Evolutionary conservation across 2,888 invertebrate species (phyloP).

Genomic region (Conchocele bisecta): DNA sequence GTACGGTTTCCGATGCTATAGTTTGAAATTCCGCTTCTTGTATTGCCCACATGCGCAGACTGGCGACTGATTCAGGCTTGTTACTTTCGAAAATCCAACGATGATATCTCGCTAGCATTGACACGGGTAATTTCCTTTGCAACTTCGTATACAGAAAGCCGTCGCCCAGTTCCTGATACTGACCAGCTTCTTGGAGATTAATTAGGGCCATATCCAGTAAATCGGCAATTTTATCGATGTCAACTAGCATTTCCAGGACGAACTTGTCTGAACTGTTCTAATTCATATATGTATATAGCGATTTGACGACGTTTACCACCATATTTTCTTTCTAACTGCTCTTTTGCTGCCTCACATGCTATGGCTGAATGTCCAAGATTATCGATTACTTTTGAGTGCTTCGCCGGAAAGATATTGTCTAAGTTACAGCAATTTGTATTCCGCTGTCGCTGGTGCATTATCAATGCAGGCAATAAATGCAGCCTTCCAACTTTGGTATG

Average conservation of each 20-base stretch:
- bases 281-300: conserved; percentile 6
- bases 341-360: conserved; percentile 2
- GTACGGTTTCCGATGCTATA: conserved; percentile 14
- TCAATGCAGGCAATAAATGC: conserved; percentile 38
- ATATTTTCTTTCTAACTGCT: not conserved
- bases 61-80: conserved; percentile 11
- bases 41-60: conserved; percentile 8
- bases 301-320: not conserved
- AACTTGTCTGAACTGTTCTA: not conserved
- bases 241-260: not conserved
- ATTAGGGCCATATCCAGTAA: conserved; percentile 31
- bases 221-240: conserved; percentile 28
- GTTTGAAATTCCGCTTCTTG: conserved; percentile 33
- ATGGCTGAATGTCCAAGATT: not conserved
- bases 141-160: conserved; percentile 20
- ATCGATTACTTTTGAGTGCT: conserved; percentile 14
- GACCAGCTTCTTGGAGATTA: conserved; percentile 19
- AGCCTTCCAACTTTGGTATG: conserved; percentile 38
- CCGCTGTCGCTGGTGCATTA: conserved; percentile 38
- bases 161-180: conserved; percentile 2
- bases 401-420: conserved; percentile 49
- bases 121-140: conserved; percentile 22
- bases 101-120: conserved; percentile 30
- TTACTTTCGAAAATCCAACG: conserved; percentile 27
- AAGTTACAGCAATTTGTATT: conserved; percentile 48